Evolutionary conservation across 2,888 invertebrate species (phyloP), one percentile per base, ranked within the genome.

Genomic region (Blera fallax): DNA sequence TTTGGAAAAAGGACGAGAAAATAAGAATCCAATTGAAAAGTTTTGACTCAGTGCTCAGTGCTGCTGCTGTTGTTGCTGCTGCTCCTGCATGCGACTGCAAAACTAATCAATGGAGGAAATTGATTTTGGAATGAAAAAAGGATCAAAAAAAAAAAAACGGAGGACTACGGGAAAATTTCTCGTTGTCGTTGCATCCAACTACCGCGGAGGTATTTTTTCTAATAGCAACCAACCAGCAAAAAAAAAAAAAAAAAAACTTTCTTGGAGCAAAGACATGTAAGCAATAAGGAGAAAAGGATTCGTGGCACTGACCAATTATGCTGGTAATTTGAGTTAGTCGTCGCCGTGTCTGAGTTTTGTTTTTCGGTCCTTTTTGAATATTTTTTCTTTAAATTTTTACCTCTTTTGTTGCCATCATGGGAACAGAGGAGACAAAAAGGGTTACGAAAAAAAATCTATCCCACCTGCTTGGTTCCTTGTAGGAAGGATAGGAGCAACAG

Each of bases 1-100:
- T 81, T 85, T 81, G 60, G 45, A 80, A 74, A 70, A 62, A 69
- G 40, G 54, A 81, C 81, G 58, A 77, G 60, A 72, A 85, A 85
- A 81, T 85, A 70, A 76, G 85, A 85, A 85, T 85, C 85, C 85
- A 85, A 85, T 85, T 85, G 85, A 85, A 85, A 85, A 85, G 85
- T 85, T 83, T 81, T 81, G 74, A 72, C 72, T 76, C n/a, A n/a
- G 16, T 74, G 64, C 73, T 79, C 34, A n/a, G n/a, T n/a, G n/a
- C 76, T 70, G 76, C 52, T 72, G 65, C 52, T 70, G 80, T 34
- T 70, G 62, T 24, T 67, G 18, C 56, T 50, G 34, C 7, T 37
- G 34, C 60, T 80, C 69, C 81, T 85, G 85, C 43, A 85, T 81
- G 76, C 85, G 85, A 85, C 85, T 85, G 77, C 85, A 77, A 72